Conservation (phyloP, 2,797 vertebrate species). For the Ambastaia sidthimunki region DNA sequence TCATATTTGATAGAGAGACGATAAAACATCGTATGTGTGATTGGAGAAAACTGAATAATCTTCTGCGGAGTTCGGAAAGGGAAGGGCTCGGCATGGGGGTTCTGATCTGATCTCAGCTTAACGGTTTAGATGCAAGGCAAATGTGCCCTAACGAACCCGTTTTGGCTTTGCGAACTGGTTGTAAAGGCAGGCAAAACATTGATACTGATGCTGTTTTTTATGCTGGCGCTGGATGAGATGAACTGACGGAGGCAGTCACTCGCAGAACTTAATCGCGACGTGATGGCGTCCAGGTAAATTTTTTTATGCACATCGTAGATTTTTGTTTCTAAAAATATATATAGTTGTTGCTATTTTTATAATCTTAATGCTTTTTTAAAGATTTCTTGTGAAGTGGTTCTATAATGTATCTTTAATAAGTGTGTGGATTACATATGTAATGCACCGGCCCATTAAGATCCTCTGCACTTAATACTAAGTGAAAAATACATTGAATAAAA, state of each 20-base stretch:
- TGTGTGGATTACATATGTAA: neutral
- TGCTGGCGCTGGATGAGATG: neutral
- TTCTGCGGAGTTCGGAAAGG: neutral
- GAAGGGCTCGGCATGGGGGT: neutral
- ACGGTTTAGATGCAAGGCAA: neutral
- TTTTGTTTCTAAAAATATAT: neutral
- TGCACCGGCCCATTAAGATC: neutral
- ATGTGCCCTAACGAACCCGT: neutral
- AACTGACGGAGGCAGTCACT: slow-evolving; percentile 8
- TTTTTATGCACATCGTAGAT: neutral
- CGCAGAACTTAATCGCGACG: neutral
- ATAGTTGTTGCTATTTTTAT: too few relatives aligned
- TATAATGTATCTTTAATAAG: too few relatives aligned
- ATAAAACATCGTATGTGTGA: neutral
- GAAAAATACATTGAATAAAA: neutral
- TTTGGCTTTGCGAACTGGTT: neutral
- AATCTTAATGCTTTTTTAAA: too few relatives aligned
- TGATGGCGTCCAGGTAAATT: slow-evolving; percentile 52
- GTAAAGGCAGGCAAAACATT: neutral
- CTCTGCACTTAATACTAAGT: too few relatives aligned
- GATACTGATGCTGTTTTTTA: neutral
- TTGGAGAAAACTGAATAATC: neutral
- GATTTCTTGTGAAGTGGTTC: too few relatives aligned
- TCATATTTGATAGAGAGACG: neutral
- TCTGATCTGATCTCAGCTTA: slow-evolving; percentile 17